Evolutionary conservation across 2,113 vertebrate genomes (phyloP).

Genomic region (Cephalopterus ornatus): DNA sequence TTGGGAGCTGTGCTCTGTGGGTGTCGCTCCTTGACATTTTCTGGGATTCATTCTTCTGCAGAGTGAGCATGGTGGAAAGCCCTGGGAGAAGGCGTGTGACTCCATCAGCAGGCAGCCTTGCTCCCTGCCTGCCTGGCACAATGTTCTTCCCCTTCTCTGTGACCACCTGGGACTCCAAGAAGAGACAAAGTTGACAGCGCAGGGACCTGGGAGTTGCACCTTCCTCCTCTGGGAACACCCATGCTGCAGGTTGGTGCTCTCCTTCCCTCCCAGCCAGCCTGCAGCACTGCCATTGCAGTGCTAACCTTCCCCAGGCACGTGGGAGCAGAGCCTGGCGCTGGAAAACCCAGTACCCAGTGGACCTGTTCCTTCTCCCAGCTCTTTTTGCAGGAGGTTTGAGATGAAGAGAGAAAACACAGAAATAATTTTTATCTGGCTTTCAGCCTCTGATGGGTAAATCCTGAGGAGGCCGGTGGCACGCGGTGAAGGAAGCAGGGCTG

Average conservation of each 20-base stretch:
- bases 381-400: not conserved
- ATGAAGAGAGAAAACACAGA: not conserved
- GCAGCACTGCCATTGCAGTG: not conserved
- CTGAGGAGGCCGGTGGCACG: not conserved
- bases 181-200: not conserved
- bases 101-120: not conserved
- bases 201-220: not conserved
- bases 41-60: not conserved
- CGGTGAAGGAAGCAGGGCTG: not conserved
- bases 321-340: not conserved
- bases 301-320: not conserved
- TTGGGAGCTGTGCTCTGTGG: not conserved
- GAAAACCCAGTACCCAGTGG: not conserved
- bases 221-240: not conserved
- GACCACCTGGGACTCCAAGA: not conserved
- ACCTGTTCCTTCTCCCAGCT: not conserved
- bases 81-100: not conserved
- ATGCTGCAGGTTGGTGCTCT: not conserved
- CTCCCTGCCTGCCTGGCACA: not conserved
- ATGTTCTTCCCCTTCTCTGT: not conserved
- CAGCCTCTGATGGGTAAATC: not conserved
- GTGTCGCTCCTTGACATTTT: fast-evolving
- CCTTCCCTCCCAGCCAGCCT: not conserved
- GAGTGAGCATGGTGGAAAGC: not conserved
- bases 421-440: not conserved